These are phyloP conservation scores for Neelides folsomi DNA, from an alignment of 2,888 invertebrate species.

Conservation along the genomic window DNA sequence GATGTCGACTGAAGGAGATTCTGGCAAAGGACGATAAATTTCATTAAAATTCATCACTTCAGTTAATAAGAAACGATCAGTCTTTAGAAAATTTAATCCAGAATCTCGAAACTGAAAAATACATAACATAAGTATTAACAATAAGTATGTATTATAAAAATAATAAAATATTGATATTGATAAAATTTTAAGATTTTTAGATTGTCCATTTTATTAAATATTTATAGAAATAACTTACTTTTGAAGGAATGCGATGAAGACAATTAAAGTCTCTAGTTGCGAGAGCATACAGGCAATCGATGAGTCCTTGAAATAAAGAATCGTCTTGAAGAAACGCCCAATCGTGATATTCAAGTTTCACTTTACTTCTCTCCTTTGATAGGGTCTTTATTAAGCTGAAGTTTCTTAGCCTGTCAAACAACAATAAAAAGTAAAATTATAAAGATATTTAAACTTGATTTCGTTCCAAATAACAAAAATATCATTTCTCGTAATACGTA, in stretches of 20 bases:
- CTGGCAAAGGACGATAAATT: too few species aligned
- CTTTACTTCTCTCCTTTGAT: neutral
- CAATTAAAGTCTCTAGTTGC: slow-evolving; percentile 24
- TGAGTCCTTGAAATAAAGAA: slow-evolving; percentile 17
- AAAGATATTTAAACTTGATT: too few species aligned
- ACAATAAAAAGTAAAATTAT: neutral
- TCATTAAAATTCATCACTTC: too few species aligned
- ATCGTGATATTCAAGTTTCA: slow-evolving; percentile 24
- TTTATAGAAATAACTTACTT: too few species aligned
- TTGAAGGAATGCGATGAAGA: slow-evolving; percentile 14
- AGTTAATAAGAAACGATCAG: neutral
- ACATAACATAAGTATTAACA: too few species aligned
- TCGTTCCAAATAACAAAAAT: too few species aligned
- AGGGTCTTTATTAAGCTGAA: slow-evolving; percentile 13
- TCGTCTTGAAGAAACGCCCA: slow-evolving; percentile 31
- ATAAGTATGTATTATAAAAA: too few species aligned
- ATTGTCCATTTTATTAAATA: too few species aligned
- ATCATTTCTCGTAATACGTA: too few species aligned
- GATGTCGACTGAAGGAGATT: slow-evolving; percentile 10
- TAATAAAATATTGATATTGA: too few species aligned
- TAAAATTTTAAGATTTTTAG: too few species aligned
- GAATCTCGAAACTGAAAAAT: neutral
- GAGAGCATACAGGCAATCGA: slow-evolving; percentile 22
- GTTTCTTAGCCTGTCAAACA: slow-evolving; percentile 15
- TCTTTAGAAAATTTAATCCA: neutral